Base-by-base conservation (phyloP, 2,888 invertebrate species). In the Merodon equestris region DNA sequence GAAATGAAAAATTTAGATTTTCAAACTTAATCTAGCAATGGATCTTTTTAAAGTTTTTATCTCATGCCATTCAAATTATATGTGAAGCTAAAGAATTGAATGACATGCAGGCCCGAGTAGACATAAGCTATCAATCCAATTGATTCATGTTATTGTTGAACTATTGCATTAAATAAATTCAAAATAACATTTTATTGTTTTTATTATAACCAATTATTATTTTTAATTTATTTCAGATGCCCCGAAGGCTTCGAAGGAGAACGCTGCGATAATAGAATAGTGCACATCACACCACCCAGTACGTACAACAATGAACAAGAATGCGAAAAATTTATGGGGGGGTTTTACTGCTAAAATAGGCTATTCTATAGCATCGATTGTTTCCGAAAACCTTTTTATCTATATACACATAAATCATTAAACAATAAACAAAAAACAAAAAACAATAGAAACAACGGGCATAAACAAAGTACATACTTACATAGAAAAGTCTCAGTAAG, bases 311-410 rank as follows among this genome's bases (percentile, higher is more conserved):
- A 88, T 86, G 85, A 85, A 85, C 86, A 86, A 84, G 86, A 86
- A 85, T 86, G 87, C 87, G 86, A 85, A 82, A 85, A 86, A 84
- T 88, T 82, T 87, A 86, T 84, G 83, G 89, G 88, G 86, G 86
- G 88, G 86, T 88, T 82, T 88, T 88, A 89, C 86, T 89, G 89
- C 88, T 89, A 88, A 88, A 89, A 88, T 87, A 88, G 88, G 88
- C 87, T 87, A 85, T 88, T 88, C 88, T 89, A 89, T 89, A 88
- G 89, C 89, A 89, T 86, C 85, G 83, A 83, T 84, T 75, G 83
- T 82, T 84, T 84, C 72, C 63, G 82, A 71, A 53, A 18, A 58
- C 54, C 27, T 2, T 27, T 27, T 27, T 27, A 27, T 7, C 27
- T 27, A 54, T 71, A 56, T 68, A 54, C 15, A 57, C 48, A 63